Percentiles rank a stretch among this genome's conserved stretches.
Conservation (phyloP, 2,113 vertebrate genomes). For the Mionectes macconnelli region DNA sequence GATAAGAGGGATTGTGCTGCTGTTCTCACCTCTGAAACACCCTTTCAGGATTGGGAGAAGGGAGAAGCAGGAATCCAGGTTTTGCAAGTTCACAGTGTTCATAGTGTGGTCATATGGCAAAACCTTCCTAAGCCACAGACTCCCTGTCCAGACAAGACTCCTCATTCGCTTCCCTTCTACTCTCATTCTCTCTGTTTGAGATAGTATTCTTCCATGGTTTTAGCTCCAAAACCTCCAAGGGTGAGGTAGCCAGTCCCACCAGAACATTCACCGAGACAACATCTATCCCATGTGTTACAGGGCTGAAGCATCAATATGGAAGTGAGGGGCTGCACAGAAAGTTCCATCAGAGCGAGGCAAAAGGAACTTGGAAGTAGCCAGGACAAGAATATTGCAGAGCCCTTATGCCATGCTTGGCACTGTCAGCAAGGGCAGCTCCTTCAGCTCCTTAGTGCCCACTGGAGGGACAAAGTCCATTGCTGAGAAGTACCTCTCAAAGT, state of each 20-base stretch:
- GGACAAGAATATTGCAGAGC: not conserved
- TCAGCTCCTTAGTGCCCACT: not conserved
- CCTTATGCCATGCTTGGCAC: not conserved
- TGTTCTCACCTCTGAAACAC: slow-evolving; percentile 57
- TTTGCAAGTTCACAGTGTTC: not conserved
- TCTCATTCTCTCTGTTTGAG: not conserved
- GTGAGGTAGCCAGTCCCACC: slow-evolving; percentile 19
- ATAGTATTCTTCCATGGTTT: not conserved
- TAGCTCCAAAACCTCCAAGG: not conserved
- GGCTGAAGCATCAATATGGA: not conserved
- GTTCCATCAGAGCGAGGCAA: not conserved
- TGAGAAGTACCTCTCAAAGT: not conserved
- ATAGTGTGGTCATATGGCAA: not conserved
- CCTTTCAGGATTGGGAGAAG: slow-evolving; percentile 17
- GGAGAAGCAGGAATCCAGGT: slow-evolving; percentile 56
- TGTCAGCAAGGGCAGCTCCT: not conserved
- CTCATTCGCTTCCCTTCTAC: not conserved
- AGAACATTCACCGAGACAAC: not conserved
- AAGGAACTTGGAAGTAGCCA: not conserved
- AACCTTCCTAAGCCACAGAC: slow-evolving; percentile 2
- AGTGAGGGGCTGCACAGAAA: not conserved
- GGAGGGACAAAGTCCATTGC: not conserved
- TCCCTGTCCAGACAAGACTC: slow-evolving; percentile 10
- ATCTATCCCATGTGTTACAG: not conserved
- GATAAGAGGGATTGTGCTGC: slow-evolving; percentile 55